A percentile compares a stretch with the other conserved stretches of the same genome.
Conservation (phyloP, 2,113 vertebrate species). For the Quiscalus mexicanus region DNA sequence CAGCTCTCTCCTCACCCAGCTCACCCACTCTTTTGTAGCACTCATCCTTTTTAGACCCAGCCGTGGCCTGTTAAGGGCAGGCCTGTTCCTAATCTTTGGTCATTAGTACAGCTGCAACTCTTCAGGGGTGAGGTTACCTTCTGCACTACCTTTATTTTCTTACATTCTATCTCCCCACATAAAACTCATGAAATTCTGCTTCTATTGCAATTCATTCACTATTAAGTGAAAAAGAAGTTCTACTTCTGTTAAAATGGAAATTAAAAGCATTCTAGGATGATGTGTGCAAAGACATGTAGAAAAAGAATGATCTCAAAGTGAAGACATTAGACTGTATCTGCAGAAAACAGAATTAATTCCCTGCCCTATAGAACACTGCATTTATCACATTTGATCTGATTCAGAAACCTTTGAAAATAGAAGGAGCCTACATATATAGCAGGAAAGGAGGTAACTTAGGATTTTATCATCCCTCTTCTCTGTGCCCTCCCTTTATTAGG, state of each 20-base stretch:
- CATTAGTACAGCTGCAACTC: no score
- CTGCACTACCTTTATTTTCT: no score
- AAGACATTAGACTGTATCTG: background rate
- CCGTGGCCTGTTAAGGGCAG: no score
- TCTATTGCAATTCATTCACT: background rate
- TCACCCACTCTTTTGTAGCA: no score
- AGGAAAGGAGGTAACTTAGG: background rate
- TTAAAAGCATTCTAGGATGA: background rate
- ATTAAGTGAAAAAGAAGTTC: background rate
- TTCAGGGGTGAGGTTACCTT: no score
- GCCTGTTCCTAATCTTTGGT: no score
- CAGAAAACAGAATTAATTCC: background rate
- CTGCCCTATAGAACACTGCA: background rate
- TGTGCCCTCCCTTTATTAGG: background rate
- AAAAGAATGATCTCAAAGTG: background rate
- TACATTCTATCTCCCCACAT: no score
- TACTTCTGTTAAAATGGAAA: background rate
- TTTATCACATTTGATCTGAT: background rate
- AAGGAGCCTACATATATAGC: background rate
- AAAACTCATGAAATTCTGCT: background rate
- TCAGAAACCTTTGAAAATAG: background rate
- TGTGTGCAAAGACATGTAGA: background rate
- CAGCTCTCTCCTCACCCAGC: no score
- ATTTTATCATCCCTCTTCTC: background rate
- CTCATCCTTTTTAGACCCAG: no score